These are phyloP conservation scores for Austrofundulus limnaeus DNA, from an alignment of 2,113 vertebrate species.

Conservation along the genomic window DNA sequence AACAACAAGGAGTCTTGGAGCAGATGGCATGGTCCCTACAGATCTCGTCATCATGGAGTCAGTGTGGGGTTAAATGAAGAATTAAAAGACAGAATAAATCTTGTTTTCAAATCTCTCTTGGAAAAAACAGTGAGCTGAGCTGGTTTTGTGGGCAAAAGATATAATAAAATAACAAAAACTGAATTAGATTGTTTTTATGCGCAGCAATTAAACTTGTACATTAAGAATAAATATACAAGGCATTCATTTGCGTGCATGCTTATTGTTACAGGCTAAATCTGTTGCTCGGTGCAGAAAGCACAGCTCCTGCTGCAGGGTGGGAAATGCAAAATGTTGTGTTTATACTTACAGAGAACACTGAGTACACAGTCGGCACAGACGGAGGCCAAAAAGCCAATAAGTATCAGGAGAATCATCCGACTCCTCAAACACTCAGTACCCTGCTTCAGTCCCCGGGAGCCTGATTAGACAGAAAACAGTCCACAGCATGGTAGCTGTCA, in stretches of 20 bases:
- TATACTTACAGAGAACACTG: constrained; percentile 56
- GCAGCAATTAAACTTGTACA: not conserved
- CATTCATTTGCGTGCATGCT: not conserved
- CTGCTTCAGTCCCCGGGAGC: constrained; percentile 50
- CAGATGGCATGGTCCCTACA: constrained; percentile 4
- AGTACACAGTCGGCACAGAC: constrained; percentile 57
- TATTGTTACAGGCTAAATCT: constrained; percentile 1
- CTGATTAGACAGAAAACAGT: constrained; percentile 63
- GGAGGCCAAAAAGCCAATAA: constrained; percentile 67
- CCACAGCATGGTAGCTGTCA: constrained; percentile 33
- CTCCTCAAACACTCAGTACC: constrained; percentile 54
- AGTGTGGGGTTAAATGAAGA: constrained; percentile 7
- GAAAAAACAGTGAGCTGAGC: not conserved
- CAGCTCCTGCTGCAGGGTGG: constrained; percentile 12
- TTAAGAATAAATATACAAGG: not conserved
- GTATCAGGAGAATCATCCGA: constrained; percentile 48
- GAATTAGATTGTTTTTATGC: not conserved
- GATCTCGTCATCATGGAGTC: constrained; percentile 10
- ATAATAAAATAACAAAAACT: not conserved
- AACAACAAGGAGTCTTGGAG: not conserved
- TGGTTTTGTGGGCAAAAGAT: not conserved
- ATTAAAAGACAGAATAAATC: constrained; percentile 2
- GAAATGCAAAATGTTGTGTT: constrained; percentile 12
- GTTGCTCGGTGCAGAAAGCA: not conserved
- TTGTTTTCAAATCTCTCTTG: not conserved